Percentiles rank a stretch among this genome's conserved stretches.
phyloP scores from a whole-genome alignment of 2,113 vertebrate genomes.

The Antennarius striatus region DNA sequence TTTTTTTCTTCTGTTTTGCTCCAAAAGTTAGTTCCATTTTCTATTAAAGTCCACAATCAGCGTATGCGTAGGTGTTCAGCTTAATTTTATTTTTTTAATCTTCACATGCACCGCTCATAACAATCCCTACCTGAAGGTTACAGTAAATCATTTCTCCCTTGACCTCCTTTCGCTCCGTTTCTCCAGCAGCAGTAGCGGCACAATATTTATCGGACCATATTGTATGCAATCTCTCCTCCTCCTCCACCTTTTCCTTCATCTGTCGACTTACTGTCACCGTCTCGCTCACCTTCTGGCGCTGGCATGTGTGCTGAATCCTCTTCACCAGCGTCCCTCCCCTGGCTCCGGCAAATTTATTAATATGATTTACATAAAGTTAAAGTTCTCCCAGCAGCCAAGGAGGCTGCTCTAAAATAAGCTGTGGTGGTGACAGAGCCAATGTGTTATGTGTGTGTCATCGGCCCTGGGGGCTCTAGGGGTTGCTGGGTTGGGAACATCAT shows the following conservation, averaged over 20 bases:
- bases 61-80: not conserved
- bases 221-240: slow-evolving; percentile 20
- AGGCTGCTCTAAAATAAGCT: slow-evolving; percentile 82
- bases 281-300: slow-evolving; percentile 66
- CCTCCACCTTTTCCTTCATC: slow-evolving; percentile 47
- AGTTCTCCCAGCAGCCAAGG: slow-evolving; percentile 69
- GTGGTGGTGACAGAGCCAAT: slow-evolving; percentile 75
- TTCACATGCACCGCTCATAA: slow-evolving; percentile 25
- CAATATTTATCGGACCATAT: slow-evolving; percentile 37
- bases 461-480: slow-evolving; percentile 63
- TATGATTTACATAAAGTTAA: slow-evolving; percentile 84
- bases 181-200: not conserved
- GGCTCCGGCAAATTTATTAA: slow-evolving; percentile 77
- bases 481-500: slow-evolving; percentile 40
- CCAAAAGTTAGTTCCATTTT: not conserved
- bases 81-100: slow-evolving; percentile 4
- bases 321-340: slow-evolving; percentile 25
- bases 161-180: slow-evolving; percentile 46
- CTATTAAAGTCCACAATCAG: not conserved
- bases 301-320: slow-evolving; percentile 65
- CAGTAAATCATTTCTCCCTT: slow-evolving; percentile 44
- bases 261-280: slow-evolving; percentile 72
- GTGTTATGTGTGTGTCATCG: slow-evolving; percentile 77
- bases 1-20: not conserved
- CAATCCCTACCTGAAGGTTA: slow-evolving; percentile 36